Evolutionary conservation across 2,888 invertebrate genomes (phyloP).

Genomic region (Chymomyza fuscimana): DNA sequence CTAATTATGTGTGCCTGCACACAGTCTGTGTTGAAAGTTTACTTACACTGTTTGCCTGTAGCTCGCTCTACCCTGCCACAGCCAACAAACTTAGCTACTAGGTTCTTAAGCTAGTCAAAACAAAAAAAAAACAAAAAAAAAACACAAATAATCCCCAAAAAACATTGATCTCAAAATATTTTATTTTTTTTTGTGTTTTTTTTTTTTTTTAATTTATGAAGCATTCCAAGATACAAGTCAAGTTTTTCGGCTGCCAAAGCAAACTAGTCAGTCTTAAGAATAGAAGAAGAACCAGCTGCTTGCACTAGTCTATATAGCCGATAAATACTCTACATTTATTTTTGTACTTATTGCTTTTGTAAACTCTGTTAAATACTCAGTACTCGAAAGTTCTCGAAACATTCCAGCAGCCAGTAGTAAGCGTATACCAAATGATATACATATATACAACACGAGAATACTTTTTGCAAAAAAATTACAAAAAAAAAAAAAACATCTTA

Average conservation of each 20-base stretch:
- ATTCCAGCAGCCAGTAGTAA: not conserved
- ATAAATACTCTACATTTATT: not conserved
- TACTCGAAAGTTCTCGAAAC: not conserved
- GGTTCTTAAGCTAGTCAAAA: conserved; percentile 40
- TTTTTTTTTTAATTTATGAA: too few relatives aligned
- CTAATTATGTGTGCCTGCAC: not conserved
- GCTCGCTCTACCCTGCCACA: too few relatives aligned
- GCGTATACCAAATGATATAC: conserved; percentile 60
- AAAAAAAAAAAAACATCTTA: too few relatives aligned
- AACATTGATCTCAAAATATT: conserved; percentile 48
- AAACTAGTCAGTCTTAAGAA: not conserved
- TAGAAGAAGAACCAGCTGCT: too few relatives aligned
- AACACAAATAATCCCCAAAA: conserved; percentile 10
- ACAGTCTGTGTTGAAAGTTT: not conserved
- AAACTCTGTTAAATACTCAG: not conserved
- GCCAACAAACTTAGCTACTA: not conserved
- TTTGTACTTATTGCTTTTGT: too few relatives aligned
- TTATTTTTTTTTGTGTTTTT: conserved; percentile 10
- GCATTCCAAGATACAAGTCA: conserved; percentile 13
- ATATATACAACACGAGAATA: conserved; percentile 56
- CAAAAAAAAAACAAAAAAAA: conserved; percentile 3
- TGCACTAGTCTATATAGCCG: too few relatives aligned
- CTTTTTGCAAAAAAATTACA: conserved; percentile 29
- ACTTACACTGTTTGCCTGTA: not conserved
- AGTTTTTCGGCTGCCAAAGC: not conserved